phyloP scores from a whole-genome alignment of 2,113 vertebrate genomes.

The Pseudonaja textilis region DNA sequence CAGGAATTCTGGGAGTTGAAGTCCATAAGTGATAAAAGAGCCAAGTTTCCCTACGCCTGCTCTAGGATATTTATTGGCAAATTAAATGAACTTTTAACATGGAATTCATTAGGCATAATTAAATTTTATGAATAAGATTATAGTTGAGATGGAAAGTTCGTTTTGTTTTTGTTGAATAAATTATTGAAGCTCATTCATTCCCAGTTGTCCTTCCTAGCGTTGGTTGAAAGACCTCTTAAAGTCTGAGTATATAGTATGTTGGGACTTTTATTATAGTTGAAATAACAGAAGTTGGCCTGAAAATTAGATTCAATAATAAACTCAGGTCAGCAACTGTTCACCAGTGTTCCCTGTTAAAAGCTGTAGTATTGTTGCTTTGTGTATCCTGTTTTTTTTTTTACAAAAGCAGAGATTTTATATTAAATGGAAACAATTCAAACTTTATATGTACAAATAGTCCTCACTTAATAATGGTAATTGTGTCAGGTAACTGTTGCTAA shows the following conservation, averaged over 20 bases:
- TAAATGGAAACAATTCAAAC: not conserved
- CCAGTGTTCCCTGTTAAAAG: not conserved
- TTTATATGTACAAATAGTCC: not conserved
- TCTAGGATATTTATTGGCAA: rapidly evolving
- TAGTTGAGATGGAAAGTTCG: not conserved
- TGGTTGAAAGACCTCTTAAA: not conserved
- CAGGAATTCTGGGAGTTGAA: too few relatives aligned
- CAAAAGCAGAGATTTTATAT: not conserved
- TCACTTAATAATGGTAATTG: not conserved
- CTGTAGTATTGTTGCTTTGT: not conserved
- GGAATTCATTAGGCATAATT: not conserved
- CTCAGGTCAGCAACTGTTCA: not conserved
- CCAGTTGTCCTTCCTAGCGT: not conserved
- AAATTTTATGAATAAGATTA: not conserved
- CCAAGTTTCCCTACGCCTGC: too few relatives aligned
- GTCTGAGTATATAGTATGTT: not conserved
- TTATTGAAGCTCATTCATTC: not conserved
- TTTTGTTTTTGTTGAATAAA: not conserved
- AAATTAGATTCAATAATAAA: not conserved
- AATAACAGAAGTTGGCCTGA: not conserved
- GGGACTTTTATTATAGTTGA: not conserved
- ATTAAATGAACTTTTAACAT: not conserved
- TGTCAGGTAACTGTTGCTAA: not conserved
- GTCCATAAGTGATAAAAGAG: too few relatives aligned
- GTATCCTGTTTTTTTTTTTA: not conserved